Evolutionary conservation across 1,140 invertebrate species (phyloP), one percentile per base, ranked within the genome.

Genomic region (Copidosoma floridanum): DNA sequence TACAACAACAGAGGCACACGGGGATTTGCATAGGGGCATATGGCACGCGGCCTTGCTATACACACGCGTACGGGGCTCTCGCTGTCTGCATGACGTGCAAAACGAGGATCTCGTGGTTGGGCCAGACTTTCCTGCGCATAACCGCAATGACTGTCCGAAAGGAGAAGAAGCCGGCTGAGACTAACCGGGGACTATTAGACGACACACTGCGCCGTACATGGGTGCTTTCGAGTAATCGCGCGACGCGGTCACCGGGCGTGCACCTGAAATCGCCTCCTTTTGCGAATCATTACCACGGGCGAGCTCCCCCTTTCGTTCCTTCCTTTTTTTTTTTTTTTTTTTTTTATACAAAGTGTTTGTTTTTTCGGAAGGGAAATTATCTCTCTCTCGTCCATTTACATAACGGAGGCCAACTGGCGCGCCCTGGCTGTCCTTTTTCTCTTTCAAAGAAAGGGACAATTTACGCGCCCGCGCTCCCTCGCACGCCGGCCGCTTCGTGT

Each of bases 1-100:
- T 20, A 24, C 18, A 20, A 32, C 6, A 2, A 41, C 10, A 41
- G 38, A 41, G 38, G 6, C 18, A 10, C 6, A 11, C n/a, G 12
- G 41, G 57, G 63, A 71, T 71, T 70, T 71, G 68, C 68, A 68
- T 71, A 69, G 51, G 59, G 61, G 54, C 68, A 70, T 66, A 69
- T 68, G 69, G 70, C 61, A 64, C 68, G 66, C 68, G 68, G 63
- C 64, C 64, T 65, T 67, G 65, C 63, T n/a, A n/a, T n/a, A n/a
- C n/a, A n/a, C n/a, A n/a, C n/a, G n/a, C n/a, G n/a, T n/a, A n/a
- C n/a, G n/a, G n/a, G n/a, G n/a, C n/a, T 62, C 41, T 64, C 26
- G 27, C n/a, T 3, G 10, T 5, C 27, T 41, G 63, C 63, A 66
- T 71, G 66, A 67, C 66, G 63, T 59, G 67, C 65, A 40, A 56